Conservation (phyloP, 2,113 vertebrate genomes). For the Cariama cristata region DNA sequence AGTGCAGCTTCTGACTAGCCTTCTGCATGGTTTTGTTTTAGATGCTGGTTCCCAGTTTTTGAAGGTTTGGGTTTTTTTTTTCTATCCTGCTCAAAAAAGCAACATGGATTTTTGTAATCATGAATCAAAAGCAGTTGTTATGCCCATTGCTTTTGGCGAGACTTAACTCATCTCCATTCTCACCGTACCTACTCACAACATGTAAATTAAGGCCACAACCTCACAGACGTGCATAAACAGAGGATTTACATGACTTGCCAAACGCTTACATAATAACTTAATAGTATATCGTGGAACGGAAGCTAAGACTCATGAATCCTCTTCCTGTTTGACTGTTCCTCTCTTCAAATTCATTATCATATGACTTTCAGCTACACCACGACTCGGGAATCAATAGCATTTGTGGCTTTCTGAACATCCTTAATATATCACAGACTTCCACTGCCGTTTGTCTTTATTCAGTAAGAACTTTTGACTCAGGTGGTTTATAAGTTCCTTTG, state of each 20-base stretch:
- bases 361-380: not conserved
- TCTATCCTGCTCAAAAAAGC: not conserved
- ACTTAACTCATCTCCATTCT: conserved; percentile 11
- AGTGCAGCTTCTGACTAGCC: not conserved
- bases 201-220: conserved; percentile 46
- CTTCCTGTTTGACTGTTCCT: conserved; percentile 40
- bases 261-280: conserved; percentile 51
- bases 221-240: conserved; percentile 17
- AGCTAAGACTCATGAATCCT: conserved; percentile 4
- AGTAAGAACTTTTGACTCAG: not conserved
- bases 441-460: not conserved
- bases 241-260: conserved; percentile 28
- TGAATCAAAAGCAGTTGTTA: not conserved
- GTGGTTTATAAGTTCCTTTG: not conserved
- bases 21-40: not conserved
- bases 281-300: conserved; percentile 37
- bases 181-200: conserved; percentile 1
- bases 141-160: not conserved
- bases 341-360: not conserved
- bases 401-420: not conserved
- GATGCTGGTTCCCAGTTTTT: not conserved
- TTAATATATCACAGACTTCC: not conserved
- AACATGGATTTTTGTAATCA: not conserved
- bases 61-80: not conserved
- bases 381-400: not conserved